Conservation (phyloP, 2,888 invertebrate genomes). For the Spilarctia lutea region DNA sequence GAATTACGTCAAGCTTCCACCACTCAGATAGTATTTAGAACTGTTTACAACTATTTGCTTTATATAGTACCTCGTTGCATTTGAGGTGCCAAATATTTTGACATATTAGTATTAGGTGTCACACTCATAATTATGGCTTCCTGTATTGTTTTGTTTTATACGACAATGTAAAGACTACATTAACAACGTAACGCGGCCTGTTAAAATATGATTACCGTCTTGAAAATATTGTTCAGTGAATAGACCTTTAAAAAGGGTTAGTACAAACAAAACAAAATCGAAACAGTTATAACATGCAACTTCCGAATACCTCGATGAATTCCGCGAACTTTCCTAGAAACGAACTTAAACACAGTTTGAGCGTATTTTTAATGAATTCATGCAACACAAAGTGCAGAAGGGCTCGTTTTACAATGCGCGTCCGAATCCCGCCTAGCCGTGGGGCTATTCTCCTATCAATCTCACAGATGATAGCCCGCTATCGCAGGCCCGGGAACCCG, state of each 20-base stretch:
- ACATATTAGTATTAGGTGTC: background rate
- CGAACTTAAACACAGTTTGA: constrained; percentile 56
- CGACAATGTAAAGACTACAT: too few species aligned
- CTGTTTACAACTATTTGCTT: background rate
- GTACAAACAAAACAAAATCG: constrained; percentile 12
- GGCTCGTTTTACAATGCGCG: constrained; percentile 69
- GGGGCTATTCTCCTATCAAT: constrained; percentile 85
- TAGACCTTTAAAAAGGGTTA: too few species aligned
- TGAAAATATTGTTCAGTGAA: too few species aligned
- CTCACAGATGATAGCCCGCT: constrained; percentile 84
- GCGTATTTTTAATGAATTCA: constrained; percentile 70
- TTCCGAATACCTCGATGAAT: constrained; percentile 28
- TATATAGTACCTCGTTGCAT: background rate
- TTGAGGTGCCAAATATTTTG: background rate
- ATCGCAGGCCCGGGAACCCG: constrained; percentile 75
- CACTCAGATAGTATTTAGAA: background rate
- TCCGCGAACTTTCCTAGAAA: constrained; percentile 43
- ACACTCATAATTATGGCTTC: background rate
- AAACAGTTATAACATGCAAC: constrained; percentile 20
- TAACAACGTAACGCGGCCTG: background rate
- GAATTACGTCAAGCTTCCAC: background rate
- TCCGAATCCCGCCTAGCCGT: constrained; percentile 78
- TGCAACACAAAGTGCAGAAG: constrained; percentile 64
- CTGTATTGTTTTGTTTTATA: background rate
- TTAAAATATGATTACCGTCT: background rate